Evolutionary conservation across 2,797 vertebrate species (phyloP).

Genomic region (Danionella dracula): DNA sequence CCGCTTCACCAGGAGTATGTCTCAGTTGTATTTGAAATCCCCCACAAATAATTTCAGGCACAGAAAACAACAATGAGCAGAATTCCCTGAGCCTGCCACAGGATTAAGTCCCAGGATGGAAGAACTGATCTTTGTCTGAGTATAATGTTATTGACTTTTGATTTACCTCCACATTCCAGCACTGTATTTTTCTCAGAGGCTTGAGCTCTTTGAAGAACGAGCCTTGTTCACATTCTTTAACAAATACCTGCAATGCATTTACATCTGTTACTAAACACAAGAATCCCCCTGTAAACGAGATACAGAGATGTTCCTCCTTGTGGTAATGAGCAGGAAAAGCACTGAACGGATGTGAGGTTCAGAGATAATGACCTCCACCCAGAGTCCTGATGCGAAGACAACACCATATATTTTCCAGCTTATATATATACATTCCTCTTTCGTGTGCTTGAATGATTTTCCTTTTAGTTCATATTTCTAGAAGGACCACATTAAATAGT

Average conservation of each 20-base stretch:
- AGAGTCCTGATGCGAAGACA: background rate
- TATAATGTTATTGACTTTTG: constrained; percentile 20
- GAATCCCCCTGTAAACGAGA: background rate
- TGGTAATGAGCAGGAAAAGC: background rate
- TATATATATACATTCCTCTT: no score
- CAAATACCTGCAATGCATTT: background rate
- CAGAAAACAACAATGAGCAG: constrained; percentile 12
- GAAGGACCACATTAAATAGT: background rate
- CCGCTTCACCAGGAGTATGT: constrained; percentile 10
- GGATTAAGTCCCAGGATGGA: constrained; percentile 6
- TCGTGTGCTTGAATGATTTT: no score
- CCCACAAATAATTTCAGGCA: constrained; percentile 10
- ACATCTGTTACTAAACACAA: background rate
- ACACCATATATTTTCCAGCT: background rate
- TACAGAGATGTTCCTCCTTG: background rate
- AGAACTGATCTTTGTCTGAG: background rate
- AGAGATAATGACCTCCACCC: background rate
- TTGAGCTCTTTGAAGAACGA: background rate
- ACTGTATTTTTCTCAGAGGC: background rate
- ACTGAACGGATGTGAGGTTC: background rate
- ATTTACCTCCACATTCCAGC: background rate
- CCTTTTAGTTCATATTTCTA: background rate
- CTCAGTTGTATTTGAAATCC: constrained; percentile 25
- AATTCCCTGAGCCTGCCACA: constrained; percentile 17
- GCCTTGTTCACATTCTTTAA: background rate